Percentiles rank a stretch among this genome's conserved stretches.
Evolutionary conservation across 2,797 vertebrate species (phyloP).

Genomic region (Thaleichthys pacificus): DNA sequence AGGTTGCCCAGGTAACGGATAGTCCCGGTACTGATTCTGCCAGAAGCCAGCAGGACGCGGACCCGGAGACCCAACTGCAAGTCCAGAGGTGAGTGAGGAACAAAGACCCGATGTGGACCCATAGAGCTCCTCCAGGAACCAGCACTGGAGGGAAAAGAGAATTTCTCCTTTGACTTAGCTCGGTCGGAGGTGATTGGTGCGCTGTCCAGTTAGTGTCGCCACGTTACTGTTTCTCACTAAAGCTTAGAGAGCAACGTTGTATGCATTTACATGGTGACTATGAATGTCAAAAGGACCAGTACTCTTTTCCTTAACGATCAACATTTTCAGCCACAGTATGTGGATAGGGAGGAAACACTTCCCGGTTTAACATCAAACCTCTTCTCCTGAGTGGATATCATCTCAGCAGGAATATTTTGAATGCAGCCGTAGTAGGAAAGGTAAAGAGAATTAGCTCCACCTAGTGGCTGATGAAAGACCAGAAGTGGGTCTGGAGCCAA

Average conservation of each 20-base stretch:
- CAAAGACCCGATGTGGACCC: constrained; percentile 67
- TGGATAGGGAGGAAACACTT: too few relatives aligned
- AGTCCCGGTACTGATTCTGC: constrained; percentile 71
- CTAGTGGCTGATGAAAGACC: constrained; percentile 56
- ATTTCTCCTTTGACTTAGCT: background rate
- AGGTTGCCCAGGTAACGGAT: constrained; percentile 72
- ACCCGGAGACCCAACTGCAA: constrained; percentile 75
- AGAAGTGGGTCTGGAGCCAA: constrained; percentile 59
- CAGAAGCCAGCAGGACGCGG: constrained; percentile 73
- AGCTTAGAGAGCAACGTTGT: too few relatives aligned
- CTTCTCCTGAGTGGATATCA: too few relatives aligned
- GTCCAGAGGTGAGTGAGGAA: constrained; percentile 77
- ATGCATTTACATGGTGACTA: too few relatives aligned
- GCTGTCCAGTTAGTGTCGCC: too few relatives aligned
- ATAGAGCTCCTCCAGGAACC: constrained; percentile 50
- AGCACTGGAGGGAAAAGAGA: constrained; percentile 40
- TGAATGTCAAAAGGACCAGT: too few relatives aligned
- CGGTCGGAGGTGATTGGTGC: background rate
- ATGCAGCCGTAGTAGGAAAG: too few relatives aligned
- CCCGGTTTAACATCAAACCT: too few relatives aligned
- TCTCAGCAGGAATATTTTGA: too few relatives aligned
- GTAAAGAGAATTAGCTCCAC: constrained; percentile 36
- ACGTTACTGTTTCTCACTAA: too few relatives aligned
- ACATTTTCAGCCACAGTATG: too few relatives aligned
- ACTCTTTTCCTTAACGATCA: too few relatives aligned